Evolutionary conservation across 2,797 vertebrate genomes (phyloP), one percentile per base, ranked within the genome.

Genomic region (Ptychobarbus kaznakovi): DNA sequence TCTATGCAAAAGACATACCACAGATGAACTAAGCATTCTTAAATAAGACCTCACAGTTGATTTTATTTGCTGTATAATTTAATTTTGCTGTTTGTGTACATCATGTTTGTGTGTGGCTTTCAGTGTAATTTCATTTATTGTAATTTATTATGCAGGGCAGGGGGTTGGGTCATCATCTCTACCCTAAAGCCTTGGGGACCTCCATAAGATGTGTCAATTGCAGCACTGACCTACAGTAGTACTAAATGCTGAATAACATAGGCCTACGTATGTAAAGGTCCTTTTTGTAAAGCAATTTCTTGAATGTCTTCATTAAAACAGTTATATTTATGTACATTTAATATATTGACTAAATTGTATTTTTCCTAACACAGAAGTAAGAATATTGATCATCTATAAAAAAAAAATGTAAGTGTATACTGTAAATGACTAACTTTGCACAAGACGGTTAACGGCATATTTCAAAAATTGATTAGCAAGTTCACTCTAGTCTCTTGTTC

Each of bases 261-360:
- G 7, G 65, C 7, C 28, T 35, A 25, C 32, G 1, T 49, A 22
- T 16, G 10, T 58, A 22, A 22, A 18, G 42, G 9, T 75, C 22
- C 3, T 46, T 75, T 73, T 35, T 35, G 20, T 65, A 11, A n/a
- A 4, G 15, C 56, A 0, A 20, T 72, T 69, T 56, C 8, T 83
- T 76, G 35, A 83, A 44, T 56, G 46, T 68, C 32, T 40, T 65
- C 13, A 76, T 68, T 76, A 51, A 12, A 69, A 65, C 12, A 83
- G 22, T 44, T 22, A 58, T 78, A 84, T 70, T 84, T 77, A 77
- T 84, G 20, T 58, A 78, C 68, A 78, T 58, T 25, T 77, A 70
- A 78, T 84, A 77, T 68, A 77, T 83, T 83, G 7, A 80, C 20
- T 68, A 10, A 15, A n/a, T 66, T 77, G 3, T 38, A 68, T 68